Base-by-base conservation (phyloP, 2,888 invertebrate genomes). In the Eristalis intricaria region DNA sequence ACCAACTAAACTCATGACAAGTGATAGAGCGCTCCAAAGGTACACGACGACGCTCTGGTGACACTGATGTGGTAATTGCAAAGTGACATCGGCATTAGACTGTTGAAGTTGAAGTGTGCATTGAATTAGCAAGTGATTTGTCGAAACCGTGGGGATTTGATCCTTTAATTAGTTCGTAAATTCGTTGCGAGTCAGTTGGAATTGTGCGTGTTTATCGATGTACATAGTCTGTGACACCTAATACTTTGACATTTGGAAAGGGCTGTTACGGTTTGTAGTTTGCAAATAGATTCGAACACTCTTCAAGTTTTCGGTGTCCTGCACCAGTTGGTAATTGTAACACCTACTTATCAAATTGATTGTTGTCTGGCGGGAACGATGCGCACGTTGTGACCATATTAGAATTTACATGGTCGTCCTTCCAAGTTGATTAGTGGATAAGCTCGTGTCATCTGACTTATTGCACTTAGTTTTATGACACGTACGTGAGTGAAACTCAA, bases 1-100 rank as follows among this genome's bases (percentile, higher is more conserved):
- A 84, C 83, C 71, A 87, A 87, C 76, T 84, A 84, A 75, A 63
- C 58, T 60, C 38, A 8, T 66, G 80, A 22, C 35, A 75, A 61
- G 56, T 81, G 63, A 71, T 80, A 40, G 71, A 61, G 56, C 73
- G 23, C 68, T 68, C 71, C 76, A 43, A 29, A 69, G 74, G 29
- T 74, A 73, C 61, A 3, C 40, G 23, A 58, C 50, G 64, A 26
- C 26, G 26, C 26, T n/a, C 23, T 19, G 35, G 22, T 61, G 71
- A 15, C n/a, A 56, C 50, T 50, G 50, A 50, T 50, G 50, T 56
- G 40, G 71, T 40, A 70, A 65, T 69, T 58, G 65, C 26, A 11
- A 11, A 19, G 32, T 26, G 68, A 69, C 68, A 43, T 60, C n/a
- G 26, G 38, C 29, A 58, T 66, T 26, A 26, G 35, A 35, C 43